phyloP scores from a whole-genome alignment of 2,888 invertebrate genomes.

The Drosophila planitibia region DNA sequence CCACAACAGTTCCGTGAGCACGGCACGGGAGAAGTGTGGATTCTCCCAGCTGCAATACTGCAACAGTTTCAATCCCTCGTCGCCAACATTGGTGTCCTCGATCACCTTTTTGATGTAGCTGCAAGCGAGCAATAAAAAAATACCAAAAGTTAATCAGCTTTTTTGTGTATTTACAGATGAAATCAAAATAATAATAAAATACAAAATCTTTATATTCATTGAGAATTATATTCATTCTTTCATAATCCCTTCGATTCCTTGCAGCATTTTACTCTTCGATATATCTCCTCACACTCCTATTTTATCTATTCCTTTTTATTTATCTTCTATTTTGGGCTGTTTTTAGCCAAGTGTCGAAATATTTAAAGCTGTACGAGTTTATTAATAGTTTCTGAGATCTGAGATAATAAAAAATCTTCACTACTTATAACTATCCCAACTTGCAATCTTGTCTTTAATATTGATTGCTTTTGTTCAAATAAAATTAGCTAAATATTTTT shows the following conservation, averaged over 20 bases:
- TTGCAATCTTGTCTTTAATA: neutral
- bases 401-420: neutral
- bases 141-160: neutral
- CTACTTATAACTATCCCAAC: neutral
- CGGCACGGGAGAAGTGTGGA: slow-evolving; percentile 95
- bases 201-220: neutral
- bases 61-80: slow-evolving; percentile 94
- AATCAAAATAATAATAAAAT: too few species aligned
- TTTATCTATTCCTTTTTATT: neutral
- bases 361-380: neutral
- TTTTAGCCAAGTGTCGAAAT: neutral
- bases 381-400: neutral
- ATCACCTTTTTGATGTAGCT: slow-evolving; percentile 97
- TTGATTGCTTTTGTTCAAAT: neutral
- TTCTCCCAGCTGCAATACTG: slow-evolving; percentile 99
- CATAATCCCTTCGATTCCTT: neutral
- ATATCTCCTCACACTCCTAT: neutral
- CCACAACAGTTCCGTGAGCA: slow-evolving; percentile 96
- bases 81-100: slow-evolving; percentile 96
- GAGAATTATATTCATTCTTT: neutral
- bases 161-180: too few species aligned
- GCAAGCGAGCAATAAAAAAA: slow-evolving; percentile 17
- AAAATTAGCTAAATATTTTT: neutral
- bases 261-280: neutral
- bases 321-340: neutral